A percentile compares a stretch with the other conserved stretches of the same genome.
Evolutionary conservation across 2,888 invertebrate species (phyloP).

Genomic region (Hemithea aestivaria): DNA sequence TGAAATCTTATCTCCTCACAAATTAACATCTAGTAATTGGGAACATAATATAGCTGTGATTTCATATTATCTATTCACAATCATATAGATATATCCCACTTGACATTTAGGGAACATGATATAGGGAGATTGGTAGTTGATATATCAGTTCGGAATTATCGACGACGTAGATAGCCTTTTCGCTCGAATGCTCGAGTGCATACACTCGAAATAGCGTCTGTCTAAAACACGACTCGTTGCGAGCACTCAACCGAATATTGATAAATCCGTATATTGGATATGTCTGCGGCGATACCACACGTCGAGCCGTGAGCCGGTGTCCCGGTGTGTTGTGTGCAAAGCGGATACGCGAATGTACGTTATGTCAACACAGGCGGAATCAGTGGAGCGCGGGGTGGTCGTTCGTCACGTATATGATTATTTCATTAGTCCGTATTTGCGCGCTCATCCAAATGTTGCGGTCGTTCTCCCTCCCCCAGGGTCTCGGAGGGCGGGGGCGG

Average conservation of each 20-base stretch:
- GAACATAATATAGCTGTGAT: neutral
- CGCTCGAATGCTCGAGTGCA: constrained; percentile 44
- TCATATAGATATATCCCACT: constrained; percentile 4
- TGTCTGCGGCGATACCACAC: constrained; percentile 19
- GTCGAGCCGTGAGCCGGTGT: neutral
- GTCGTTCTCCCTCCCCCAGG: constrained; percentile 33
- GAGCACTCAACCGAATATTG: constrained; percentile 55
- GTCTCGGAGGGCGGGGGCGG: constrained; percentile 30
- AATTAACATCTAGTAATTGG: constrained; percentile 1
- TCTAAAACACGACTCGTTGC: constrained; percentile 47
- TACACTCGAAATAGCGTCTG: constrained; percentile 53
- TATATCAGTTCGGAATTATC: constrained; percentile 19
- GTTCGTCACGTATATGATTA: constrained; percentile 77
- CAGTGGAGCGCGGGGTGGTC: constrained; percentile 56
- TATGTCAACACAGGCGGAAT: constrained; percentile 60
- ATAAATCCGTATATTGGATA: constrained; percentile 47
- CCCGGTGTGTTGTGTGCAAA: constrained; percentile 8
- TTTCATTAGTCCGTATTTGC: constrained; percentile 78
- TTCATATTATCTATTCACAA: neutral
- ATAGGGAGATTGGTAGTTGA: constrained; percentile 7
- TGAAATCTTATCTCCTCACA: constrained; percentile 16
- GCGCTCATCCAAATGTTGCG: constrained; percentile 72
- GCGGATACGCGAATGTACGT: constrained; percentile 33
- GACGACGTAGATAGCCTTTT: constrained; percentile 40
- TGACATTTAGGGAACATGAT: constrained; percentile 8